Evolutionary conservation across 2,888 invertebrate genomes (phyloP), one percentile per base, ranked within the genome.

Genomic region (Cacoxenus indagator): DNA sequence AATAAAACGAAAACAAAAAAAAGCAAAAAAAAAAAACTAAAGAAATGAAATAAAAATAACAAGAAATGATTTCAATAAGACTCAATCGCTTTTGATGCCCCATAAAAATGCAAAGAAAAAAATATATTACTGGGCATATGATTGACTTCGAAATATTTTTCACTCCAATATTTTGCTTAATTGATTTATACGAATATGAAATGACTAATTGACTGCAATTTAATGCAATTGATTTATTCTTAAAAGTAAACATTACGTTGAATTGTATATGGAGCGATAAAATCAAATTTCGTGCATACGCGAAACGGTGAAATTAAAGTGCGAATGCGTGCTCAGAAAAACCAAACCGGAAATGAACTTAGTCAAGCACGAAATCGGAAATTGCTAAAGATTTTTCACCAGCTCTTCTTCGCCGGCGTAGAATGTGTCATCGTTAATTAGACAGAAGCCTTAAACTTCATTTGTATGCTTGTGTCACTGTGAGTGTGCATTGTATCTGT

Each of bases 191-290:
- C 61, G 14, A 11, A 51, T 51, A 51, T 51, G 22, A 51, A 62
- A 62, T 62, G 61, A 45, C 61, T 62, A n/a, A 76, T 75, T 71
- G 70, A 45, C 29, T 45, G 70, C 75, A 77, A 80, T 78, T 77
- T 75, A 74, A 67, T 75, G 67, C 65, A 54, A 70, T 71, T 62
- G 22, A 62, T 37, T 37, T 8, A 37, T 37, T 14, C 8, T 9
- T 48, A 14, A 17, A 48, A 17, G n/a, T 17, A 48, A 14, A 48
- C n/a, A 48, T 48, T 37, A 37, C 14, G 37, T 37, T 37, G 3
- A 37, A 11, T 11, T 5, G 1, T 37, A 37, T 5, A 2, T 37
- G 14, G 37, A 14, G 9, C 37, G 14, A 8, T 14, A 37, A n/a
- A 48, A 48, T 48, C 17, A 48, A 48, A 48, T 48, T 48, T 14